Evolutionary conservation across 2,888 invertebrate species (phyloP), one percentile per base, ranked within the genome.

Genomic region (Zaprionus bogoriensis): DNA sequence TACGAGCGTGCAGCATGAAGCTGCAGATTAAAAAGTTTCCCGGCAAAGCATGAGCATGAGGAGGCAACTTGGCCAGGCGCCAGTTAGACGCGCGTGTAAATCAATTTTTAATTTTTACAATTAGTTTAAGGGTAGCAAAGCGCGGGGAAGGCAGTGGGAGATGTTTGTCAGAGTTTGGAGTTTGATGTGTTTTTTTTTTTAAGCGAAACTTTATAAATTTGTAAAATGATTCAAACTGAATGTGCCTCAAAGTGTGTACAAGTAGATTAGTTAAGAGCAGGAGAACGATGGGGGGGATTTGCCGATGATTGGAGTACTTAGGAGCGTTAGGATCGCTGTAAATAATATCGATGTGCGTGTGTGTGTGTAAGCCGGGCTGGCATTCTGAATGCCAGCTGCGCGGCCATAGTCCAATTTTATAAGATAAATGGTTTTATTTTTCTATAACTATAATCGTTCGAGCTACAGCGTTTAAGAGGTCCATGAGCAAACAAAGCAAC

Each of bases 61-160:
- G 12, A 9, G 22, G 23, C 20, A 23, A 28, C 42, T 51, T 69
- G 60, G 67, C 54, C 19, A 58, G 20, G 55, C 46, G 69, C 69
- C 72, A 67, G 50, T 48, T 59, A 14, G 70, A 28, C 41, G 47
- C 51, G 46, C 63, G 46, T 54, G 57, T 67, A 79, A 80, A 83
- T 86, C 68, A 86, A 83, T 86, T 83, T 81, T 74, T 86, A 83
- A 77, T 86, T 83, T 83, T 67, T 65, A 77, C 77, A 80, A 83
- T 81, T 86, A 86, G 77, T 72, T 80, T 67, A 55, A 48, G 54
- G 53, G 7, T 52, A 32, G 53, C 25, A 9, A 27, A 4, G 36
- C 3, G 38, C 19, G n/a, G n/a, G 23, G 4, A 14, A 4, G n/a
- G 12, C 9, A 36, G 19, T 6, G 10, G 5, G 17, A 23, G 17